Evolutionary conservation across 2,113 vertebrate genomes (phyloP).

Genomic region (Chauna torquata): DNA sequence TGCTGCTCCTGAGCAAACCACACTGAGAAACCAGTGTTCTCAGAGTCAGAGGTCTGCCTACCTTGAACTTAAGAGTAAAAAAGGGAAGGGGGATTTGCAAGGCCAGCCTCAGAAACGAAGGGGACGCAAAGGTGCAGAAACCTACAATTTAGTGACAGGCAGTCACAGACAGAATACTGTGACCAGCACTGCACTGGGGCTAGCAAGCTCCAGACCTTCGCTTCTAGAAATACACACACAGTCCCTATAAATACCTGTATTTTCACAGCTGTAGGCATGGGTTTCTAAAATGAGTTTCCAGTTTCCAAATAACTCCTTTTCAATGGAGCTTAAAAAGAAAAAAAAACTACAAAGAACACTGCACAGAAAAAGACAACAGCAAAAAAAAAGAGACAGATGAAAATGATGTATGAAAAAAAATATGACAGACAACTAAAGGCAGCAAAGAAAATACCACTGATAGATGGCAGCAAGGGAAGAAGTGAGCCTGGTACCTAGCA

Average conservation of each 20-base stretch:
- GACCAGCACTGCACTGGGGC: background rate
- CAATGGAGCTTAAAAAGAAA: background rate
- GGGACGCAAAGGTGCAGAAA: background rate
- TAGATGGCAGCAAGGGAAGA: background rate
- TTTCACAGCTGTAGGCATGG: background rate
- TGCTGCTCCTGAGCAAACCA: background rate
- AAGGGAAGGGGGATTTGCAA: background rate
- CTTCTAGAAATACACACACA: background rate
- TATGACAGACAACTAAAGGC: background rate
- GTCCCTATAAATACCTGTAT: background rate
- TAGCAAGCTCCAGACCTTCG: background rate
- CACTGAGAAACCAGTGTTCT: background rate
- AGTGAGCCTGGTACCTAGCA: conserved; percentile 43
- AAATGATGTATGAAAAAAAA: background rate
- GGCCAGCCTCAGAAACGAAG: conserved; percentile 1
- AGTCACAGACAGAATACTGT: background rate
- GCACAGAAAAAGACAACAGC: background rate
- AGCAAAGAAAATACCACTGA: conserved; percentile 17
- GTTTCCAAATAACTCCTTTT: background rate
- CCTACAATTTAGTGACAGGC: background rate
- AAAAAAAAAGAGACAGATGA: background rate
- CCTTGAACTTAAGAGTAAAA: background rate
- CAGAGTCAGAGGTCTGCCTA: background rate
- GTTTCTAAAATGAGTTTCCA: conserved; percentile 1
- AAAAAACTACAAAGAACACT: background rate